Base-by-base conservation (phyloP, 2,113 vertebrate genomes). In the Nothocercus nigrocapillus region DNA sequence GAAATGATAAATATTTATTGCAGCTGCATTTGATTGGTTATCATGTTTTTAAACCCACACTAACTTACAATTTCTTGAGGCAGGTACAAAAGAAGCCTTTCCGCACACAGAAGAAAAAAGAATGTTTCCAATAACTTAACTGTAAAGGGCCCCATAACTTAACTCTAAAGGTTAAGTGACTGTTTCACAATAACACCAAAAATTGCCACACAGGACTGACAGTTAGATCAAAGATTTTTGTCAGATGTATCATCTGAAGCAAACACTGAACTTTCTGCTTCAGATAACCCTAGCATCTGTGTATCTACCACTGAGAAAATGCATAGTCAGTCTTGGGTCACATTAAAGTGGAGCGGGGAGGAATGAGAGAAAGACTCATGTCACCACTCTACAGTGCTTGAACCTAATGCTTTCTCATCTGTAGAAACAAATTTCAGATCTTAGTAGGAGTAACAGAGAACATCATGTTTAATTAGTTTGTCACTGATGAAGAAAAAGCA, bases 231-330 rank as follows among this genome's bases (percentile, higher is more conserved):
- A 95, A 95, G 40, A 88, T 92, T 91, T 91, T 75, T 83, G 87
- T 97, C 86, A 98, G 96, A 94, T 95, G 90, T 77, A 96, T 67
- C 19, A 85, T 93, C 89, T 94, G 88, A 85, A 95, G 95, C 83
- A 87, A 96, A 91, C 42, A n/a, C 25, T 87, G 93, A 96, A 95
- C 89, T 96, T 96, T 95, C 78, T 94, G 91, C 56, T 95, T 88
- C 87, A 90, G 63, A 80, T 94, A 93, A 91, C 84, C 90, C 64
- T 73, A 67, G 78, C 80, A 95, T 93, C 89, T 96, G 82, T 93
- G 81, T 82, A 88, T 83, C 67, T 93, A 83, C 49, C 66, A 51
- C 32, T 66, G 58, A 93, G 77, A 93, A 92, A 95, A 94, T 56
- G 28, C 87, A 67, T 91, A 58, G 80, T 85, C 62, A 96, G 77